Conservation (phyloP, 2,113 vertebrate species). For the Muscicapa adusta region DNA sequence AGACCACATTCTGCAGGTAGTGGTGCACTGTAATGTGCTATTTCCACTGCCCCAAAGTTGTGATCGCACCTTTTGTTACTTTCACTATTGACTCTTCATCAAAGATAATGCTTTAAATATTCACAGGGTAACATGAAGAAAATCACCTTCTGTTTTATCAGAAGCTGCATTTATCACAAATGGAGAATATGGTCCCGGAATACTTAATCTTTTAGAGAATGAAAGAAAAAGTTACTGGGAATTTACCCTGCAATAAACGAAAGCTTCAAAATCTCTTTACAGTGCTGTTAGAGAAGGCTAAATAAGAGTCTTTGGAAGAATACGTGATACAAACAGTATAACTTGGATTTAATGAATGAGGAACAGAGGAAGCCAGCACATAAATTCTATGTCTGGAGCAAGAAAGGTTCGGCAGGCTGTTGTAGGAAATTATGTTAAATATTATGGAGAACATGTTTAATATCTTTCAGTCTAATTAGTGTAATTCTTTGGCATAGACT, state of each 20-base stretch:
- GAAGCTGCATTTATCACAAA: background rate
- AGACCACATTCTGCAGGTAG: background rate
- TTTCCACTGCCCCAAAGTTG: background rate
- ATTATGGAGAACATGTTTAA: background rate
- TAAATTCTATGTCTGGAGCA: background rate
- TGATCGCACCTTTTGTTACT: background rate
- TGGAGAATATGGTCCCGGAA: background rate
- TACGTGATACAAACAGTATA: background rate
- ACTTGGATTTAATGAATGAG: background rate
- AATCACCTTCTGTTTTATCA: background rate
- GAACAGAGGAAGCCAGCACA: background rate
- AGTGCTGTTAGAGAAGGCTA: background rate
- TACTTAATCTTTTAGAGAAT: background rate
- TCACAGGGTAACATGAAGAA: background rate
- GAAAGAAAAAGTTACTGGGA: background rate
- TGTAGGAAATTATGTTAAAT: constrained; percentile 10
- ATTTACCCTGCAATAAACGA: background rate
- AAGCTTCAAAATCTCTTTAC: background rate
- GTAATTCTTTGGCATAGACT: background rate
- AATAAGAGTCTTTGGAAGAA: background rate
- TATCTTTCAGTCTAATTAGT: constrained; percentile 8
- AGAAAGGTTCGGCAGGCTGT: background rate
- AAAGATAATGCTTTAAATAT: background rate
- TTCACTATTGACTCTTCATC: background rate
- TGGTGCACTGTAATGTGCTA: background rate